Evolutionary conservation across 2,113 vertebrate species (phyloP).

Genomic region (Notechis scutatus): DNA sequence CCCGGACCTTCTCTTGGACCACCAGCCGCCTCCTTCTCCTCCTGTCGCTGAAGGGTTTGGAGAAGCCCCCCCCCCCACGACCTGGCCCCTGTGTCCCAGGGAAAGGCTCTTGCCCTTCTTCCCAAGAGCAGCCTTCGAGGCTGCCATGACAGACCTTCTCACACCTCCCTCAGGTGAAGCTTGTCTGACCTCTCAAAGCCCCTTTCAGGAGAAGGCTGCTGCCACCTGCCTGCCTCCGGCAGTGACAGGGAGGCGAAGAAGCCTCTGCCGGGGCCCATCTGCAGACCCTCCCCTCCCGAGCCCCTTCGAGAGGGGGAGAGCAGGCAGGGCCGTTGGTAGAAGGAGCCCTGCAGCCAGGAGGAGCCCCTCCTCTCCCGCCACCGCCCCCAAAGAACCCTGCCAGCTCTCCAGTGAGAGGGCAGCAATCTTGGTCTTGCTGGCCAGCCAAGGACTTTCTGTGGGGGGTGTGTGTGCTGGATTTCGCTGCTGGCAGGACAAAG

Average conservation of each 20-base stretch:
- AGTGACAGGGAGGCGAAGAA: not conserved
- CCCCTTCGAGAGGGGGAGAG: not conserved
- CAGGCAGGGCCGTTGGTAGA: not conserved
- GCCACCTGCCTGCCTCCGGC: not conserved
- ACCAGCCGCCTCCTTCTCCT: too few species aligned
- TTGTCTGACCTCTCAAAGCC: not conserved
- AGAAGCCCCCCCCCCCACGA: too few species aligned
- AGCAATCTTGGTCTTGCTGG: not conserved
- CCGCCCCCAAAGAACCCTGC: not conserved
- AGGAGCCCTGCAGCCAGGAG: not conserved
- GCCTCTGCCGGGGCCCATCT: not conserved
- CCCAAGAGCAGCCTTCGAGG: not conserved
- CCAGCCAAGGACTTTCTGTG: not conserved
- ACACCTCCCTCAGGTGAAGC: not conserved
- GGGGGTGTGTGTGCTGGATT: not conserved
- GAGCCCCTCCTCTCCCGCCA: not conserved
- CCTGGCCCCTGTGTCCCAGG: not conserved
- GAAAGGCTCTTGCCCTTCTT: not conserved
- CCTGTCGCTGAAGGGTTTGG: too few species aligned
- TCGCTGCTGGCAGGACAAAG: not conserved
- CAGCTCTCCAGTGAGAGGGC: not conserved
- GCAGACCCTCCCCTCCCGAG: not conserved
- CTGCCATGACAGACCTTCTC: not conserved
- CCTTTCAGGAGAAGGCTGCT: not conserved
- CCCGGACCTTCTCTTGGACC: not conserved